phyloP scores from a whole-genome alignment of 2,797 vertebrate genomes.

The Podargus strigoides region DNA sequence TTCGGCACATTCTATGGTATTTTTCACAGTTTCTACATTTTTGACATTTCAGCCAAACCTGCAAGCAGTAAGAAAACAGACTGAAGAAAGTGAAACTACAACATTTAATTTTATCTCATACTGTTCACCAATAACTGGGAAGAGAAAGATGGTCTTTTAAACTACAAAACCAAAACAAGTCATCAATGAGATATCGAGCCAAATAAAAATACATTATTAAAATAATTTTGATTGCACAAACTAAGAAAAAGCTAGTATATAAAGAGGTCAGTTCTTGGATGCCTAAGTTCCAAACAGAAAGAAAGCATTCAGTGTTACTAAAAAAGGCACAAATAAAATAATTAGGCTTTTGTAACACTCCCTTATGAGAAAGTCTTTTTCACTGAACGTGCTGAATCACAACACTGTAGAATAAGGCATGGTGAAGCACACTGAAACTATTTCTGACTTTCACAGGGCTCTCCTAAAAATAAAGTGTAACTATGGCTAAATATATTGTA shows the following conservation, averaged over 20 bases:
- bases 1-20: conserved; percentile 15
- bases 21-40: conserved; percentile 61
- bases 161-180: neutral
- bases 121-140: neutral
- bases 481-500: conserved; percentile 58
- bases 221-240: neutral
- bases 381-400: conserved; percentile 25
- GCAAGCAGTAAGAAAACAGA: conserved; percentile 21
- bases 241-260: neutral
- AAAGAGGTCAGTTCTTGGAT: neutral
- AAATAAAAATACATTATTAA: neutral
- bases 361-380: conserved; percentile 16
- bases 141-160: neutral
- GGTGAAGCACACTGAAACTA: conserved; percentile 28
- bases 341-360: conserved; percentile 33
- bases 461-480: conserved; percentile 62
- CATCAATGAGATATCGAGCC: neutral
- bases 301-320: neutral
- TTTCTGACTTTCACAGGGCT: conserved; percentile 51
- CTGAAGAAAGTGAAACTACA: neutral
- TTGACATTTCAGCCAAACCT: conserved; percentile 64
- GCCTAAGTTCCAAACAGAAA: neutral
- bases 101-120: conserved; percentile 9
- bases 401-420: conserved; percentile 14
- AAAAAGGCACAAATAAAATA: neutral